A percentile compares a stretch with the other conserved stretches of the same genome.
These are phyloP conservation scores for Phrynocephalus vlangalii DNA, from an alignment of 2,797 vertebrate genomes.

Conservation along the genomic window DNA sequence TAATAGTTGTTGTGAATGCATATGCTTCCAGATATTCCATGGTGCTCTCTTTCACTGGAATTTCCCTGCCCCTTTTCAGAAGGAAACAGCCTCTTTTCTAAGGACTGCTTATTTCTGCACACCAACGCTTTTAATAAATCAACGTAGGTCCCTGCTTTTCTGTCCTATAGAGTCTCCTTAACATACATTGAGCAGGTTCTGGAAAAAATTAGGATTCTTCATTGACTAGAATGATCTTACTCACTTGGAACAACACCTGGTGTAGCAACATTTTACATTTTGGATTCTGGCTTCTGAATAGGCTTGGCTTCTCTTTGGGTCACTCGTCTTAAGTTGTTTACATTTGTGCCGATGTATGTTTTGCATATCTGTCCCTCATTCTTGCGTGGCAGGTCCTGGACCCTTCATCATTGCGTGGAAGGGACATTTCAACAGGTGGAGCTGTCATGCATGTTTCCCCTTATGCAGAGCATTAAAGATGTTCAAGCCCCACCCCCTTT, in stretches of 20 bases:
- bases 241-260: not conserved
- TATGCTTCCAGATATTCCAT: not conserved
- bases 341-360: not conserved
- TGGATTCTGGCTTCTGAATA: not conserved
- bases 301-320: not conserved
- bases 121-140: not conserved
- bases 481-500: not conserved
- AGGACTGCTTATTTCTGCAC: not conserved
- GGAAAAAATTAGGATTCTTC: not conserved
- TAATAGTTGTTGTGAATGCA: not conserved
- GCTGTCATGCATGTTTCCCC: not conserved
- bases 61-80: conserved; percentile 5
- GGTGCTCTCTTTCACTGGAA: no score
- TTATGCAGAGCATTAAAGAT: not conserved
- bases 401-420: not conserved
- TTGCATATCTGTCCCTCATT: not conserved
- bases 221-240: not conserved
- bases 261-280: not conserved
- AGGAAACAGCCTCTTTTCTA: not conserved
- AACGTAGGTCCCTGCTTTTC: not conserved
- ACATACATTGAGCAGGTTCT: not conserved
- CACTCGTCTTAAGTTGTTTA: not conserved
- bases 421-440: not conserved
- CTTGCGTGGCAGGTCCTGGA: not conserved
- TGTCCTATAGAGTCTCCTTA: not conserved